A percentile compares a stretch with the other conserved stretches of the same genome.
phyloP scores from a whole-genome alignment of 2,888 invertebrate genomes.

The Beris morrisii region DNA sequence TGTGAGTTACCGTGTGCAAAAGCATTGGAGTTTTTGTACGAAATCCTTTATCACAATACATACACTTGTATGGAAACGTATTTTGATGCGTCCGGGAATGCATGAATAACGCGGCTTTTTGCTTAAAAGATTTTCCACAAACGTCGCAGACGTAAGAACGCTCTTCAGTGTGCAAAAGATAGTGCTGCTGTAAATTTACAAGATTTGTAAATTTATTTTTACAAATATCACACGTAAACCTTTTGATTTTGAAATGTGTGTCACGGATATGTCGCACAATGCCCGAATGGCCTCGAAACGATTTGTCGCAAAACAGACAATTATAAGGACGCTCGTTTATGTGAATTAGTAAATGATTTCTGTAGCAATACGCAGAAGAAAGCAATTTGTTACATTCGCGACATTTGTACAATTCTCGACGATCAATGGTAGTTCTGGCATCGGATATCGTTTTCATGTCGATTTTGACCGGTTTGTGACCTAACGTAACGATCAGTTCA shows the following conservation, averaged over 20 bases:
- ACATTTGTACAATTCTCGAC: constrained; percentile 62
- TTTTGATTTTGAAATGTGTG: constrained; percentile 65
- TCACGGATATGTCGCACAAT: constrained; percentile 64
- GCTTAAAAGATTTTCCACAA: constrained; percentile 67
- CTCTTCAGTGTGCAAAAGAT: constrained; percentile 64
- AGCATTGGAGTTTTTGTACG: constrained; percentile 61
- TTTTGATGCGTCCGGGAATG: constrained; percentile 64
- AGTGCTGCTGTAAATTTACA: constrained; percentile 63
- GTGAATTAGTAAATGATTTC: constrained; percentile 30
- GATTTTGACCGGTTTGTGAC: background rate
- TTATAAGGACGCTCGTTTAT: constrained; percentile 26
- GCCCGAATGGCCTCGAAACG: constrained; percentile 57
- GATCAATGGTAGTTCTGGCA: constrained; percentile 55
- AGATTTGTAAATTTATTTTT: constrained; percentile 63
- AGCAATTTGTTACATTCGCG: constrained; percentile 62
- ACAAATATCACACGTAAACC: constrained; percentile 63
- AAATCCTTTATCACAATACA: constrained; percentile 64
- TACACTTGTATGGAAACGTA: constrained; percentile 62
- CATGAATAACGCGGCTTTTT: constrained; percentile 66
- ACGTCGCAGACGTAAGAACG: constrained; percentile 61
- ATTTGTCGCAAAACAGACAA: constrained; percentile 31
- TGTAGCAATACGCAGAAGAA: constrained; percentile 64
- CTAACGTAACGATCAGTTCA: constrained; percentile 3
- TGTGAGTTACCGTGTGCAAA: constrained; percentile 63
- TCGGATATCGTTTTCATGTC: constrained; percentile 50